Evolutionary conservation across 1,140 invertebrate genomes (phyloP).

Genomic region (Telenomus remus): DNA sequence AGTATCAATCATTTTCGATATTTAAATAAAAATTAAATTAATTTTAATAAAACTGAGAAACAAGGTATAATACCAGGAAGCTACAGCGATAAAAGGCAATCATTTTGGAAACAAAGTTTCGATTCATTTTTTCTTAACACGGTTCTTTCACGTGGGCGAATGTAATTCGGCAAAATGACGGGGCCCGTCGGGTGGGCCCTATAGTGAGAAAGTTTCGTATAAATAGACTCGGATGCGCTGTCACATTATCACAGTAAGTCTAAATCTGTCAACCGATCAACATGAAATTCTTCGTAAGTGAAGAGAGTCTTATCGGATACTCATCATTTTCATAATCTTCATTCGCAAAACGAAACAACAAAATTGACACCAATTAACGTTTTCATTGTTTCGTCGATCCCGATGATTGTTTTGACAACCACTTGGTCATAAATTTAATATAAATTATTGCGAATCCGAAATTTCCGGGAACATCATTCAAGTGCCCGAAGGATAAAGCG

Average conservation of each 20-base stretch:
- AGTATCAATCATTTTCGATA: too few species aligned
- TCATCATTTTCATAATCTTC: too few species aligned
- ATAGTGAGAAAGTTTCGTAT: slow-evolving; percentile 61
- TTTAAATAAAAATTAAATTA: too few species aligned
- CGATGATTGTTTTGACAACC: too few species aligned
- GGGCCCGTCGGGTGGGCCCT: slow-evolving; percentile 37
- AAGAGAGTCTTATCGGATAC: slow-evolving; percentile 13
- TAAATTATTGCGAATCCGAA: slow-evolving; percentile 6
- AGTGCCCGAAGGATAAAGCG: slow-evolving; percentile 48
- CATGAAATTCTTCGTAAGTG: slow-evolving; percentile 68
- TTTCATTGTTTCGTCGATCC: slow-evolving; percentile 8
- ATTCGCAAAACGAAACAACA: too few species aligned
- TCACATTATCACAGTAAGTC: slow-evolving; percentile 59
- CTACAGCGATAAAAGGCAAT: too few species aligned
- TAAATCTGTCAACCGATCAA: slow-evolving; percentile 63
- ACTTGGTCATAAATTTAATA: neutral
- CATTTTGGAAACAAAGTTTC: slow-evolving; percentile 1
- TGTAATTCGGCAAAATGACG: slow-evolving; percentile 51
- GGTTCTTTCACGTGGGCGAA: slow-evolving; percentile 25
- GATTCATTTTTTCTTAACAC: slow-evolving; percentile 3
- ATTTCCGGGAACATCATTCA: slow-evolving; percentile 50
- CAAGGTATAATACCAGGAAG: neutral
- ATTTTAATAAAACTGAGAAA: neutral
- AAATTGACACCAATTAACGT: too few species aligned
- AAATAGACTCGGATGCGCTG: slow-evolving; percentile 57